These are phyloP conservation scores for Megaceryle alcyon DNA, from an alignment of 2,797 vertebrate genomes.

Conservation along the genomic window DNA sequence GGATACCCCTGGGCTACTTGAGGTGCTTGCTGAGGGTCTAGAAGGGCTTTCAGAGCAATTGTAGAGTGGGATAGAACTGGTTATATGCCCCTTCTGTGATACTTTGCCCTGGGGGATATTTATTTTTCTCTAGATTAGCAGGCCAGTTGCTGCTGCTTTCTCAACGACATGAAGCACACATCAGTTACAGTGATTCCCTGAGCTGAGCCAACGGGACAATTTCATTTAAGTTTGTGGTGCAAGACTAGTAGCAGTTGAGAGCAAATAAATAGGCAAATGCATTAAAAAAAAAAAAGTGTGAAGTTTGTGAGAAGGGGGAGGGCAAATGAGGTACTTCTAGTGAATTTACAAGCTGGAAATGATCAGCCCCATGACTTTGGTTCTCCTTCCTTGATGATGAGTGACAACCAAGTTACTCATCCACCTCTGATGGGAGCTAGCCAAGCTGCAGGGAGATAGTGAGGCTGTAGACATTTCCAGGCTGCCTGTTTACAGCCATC, in stretches of 20 bases:
- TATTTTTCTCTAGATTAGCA: not conserved
- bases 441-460: not conserved
- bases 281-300: not conserved
- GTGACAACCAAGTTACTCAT: not conserved
- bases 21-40: not conserved
- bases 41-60: not conserved
- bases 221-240: not conserved
- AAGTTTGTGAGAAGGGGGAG: not conserved
- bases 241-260: not conserved
- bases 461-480: not conserved
- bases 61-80: not conserved
- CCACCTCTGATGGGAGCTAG: not conserved
- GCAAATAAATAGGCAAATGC: not conserved
- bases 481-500: not conserved
- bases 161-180: not conserved
- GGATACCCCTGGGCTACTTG: rapidly evolving
- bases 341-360: not conserved
- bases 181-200: not conserved
- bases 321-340: not conserved
- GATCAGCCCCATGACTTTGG: not conserved
- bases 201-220: not conserved
- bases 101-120: not conserved
- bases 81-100: not conserved
- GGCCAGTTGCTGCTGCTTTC: not conserved
- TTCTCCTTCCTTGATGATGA: not conserved